A percentile compares a stretch with the other conserved stretches of the same genome.
Evolutionary conservation across 53 echinoderm and acorn worm genomes (phyloP).

Genomic region (Zoroaster sp.): DNA sequence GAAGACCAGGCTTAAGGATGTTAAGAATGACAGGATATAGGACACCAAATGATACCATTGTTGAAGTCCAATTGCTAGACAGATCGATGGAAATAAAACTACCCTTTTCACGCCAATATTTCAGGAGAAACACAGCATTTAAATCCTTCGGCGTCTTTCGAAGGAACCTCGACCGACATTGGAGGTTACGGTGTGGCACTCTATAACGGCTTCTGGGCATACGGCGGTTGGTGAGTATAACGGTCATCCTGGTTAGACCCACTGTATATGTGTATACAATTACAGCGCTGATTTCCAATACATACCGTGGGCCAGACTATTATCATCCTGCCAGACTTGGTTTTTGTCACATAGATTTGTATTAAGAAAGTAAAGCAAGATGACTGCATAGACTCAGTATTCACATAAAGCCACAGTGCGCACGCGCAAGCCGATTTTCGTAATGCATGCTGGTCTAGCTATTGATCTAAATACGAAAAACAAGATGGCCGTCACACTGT

Average conservation of each 20-base stretch:
- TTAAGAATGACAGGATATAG: not conserved
- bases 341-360: not conserved
- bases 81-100: not conserved
- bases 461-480: too few relatives aligned
- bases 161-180: not conserved
- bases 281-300: not conserved
- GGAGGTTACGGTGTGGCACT: not conserved
- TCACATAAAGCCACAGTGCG: too few relatives aligned
- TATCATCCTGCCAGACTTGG: not conserved
- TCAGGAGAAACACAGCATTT: not conserved
- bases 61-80: not conserved
- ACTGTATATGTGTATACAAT: not conserved
- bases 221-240: constrained; percentile 12
- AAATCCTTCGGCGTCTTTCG: not conserved
- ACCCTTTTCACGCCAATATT: not conserved
- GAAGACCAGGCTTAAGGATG: not conserved
- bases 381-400: not conserved
- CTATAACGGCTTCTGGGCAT: constrained; percentile 16
- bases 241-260: not conserved
- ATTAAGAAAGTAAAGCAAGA: not conserved
- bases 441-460: too few relatives aligned
- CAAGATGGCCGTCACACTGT: too few relatives aligned
- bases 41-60: not conserved
- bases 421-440: too few relatives aligned
- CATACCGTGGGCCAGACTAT: not conserved